Percentiles rank a stretch among this genome's conserved stretches.
Evolutionary conservation across 2,888 invertebrate species (phyloP).

Genomic region (Archaeoteleia sp.): DNA sequence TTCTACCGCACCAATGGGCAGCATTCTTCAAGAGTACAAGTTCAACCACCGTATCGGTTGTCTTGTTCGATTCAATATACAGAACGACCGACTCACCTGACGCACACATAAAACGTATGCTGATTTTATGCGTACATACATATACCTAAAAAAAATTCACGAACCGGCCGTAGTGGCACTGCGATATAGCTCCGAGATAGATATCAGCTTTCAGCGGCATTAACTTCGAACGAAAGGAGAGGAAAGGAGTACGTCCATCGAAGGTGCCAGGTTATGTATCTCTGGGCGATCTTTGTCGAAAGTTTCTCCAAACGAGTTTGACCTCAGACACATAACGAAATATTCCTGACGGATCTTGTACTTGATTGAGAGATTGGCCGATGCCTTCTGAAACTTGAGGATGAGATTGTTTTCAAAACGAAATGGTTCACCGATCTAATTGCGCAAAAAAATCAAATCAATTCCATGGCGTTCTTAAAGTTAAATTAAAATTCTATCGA

Average conservation of each 20-base stretch:
- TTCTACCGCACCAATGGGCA: constrained; percentile 59
- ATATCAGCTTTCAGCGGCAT: constrained; percentile 51
- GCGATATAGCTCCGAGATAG: constrained; percentile 20
- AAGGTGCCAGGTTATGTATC: neutral
- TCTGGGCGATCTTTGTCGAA: too few relatives aligned
- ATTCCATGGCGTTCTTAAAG: too few relatives aligned
- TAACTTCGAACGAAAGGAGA: constrained; percentile 23
- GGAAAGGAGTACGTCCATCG: neutral
- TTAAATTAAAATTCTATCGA: too few relatives aligned
- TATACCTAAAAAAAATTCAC: constrained; percentile 12
- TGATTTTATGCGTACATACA: constrained; percentile 45
- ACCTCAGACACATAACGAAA: neutral
- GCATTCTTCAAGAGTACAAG: constrained; percentile 49
- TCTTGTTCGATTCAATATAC: constrained; percentile 62
- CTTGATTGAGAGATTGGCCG: too few relatives aligned
- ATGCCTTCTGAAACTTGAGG: too few relatives aligned
- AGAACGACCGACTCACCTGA: constrained; percentile 45
- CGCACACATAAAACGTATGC: constrained; percentile 42
- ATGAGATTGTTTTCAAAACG: too few relatives aligned
- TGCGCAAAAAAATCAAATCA: too few relatives aligned
- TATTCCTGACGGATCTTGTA: too few relatives aligned
- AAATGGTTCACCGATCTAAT: too few relatives aligned
- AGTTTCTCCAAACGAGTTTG: constrained; percentile 17
- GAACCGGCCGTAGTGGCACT: constrained; percentile 40
- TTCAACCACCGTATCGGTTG: constrained; percentile 68